phyloP scores from a whole-genome alignment of 2,113 vertebrate species.

The Castor canadensis region DNA sequence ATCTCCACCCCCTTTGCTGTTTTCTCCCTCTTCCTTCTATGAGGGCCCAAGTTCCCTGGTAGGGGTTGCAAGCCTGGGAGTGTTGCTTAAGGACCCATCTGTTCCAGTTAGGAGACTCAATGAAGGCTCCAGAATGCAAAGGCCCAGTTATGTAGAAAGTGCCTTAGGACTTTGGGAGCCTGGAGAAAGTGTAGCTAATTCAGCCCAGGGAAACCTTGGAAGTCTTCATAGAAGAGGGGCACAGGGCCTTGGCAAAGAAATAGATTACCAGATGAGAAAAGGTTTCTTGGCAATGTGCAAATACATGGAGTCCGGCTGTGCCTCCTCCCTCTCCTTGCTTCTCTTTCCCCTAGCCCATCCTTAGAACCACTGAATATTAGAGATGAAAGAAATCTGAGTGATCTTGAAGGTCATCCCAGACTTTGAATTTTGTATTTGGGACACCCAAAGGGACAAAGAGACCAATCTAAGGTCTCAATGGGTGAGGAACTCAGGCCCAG shows the following conservation, averaged over 20 bases:
- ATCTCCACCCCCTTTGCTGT: neutral
- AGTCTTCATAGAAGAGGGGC: neutral
- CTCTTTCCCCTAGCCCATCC: neutral
- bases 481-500: neutral
- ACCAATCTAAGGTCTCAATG: neutral
- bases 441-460: neutral
- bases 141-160: neutral
- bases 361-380: conserved; percentile 1
- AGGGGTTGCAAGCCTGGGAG: neutral
- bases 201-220: neutral
- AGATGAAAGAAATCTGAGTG: neutral
- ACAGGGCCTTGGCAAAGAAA: neutral
- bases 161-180: neutral
- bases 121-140: neutral
- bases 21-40: neutral
- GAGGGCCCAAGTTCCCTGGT: neutral
- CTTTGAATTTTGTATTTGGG: neutral
- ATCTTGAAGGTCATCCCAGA: neutral
- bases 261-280: neutral
- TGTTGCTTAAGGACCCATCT: neutral
- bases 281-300: neutral
- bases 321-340: neutral
- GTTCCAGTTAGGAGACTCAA: neutral
- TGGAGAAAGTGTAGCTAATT: neutral
- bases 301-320: neutral